Evolutionary conservation across 1,140 invertebrate species (phyloP).

Genomic region (Portunus trituberculatus): DNA sequence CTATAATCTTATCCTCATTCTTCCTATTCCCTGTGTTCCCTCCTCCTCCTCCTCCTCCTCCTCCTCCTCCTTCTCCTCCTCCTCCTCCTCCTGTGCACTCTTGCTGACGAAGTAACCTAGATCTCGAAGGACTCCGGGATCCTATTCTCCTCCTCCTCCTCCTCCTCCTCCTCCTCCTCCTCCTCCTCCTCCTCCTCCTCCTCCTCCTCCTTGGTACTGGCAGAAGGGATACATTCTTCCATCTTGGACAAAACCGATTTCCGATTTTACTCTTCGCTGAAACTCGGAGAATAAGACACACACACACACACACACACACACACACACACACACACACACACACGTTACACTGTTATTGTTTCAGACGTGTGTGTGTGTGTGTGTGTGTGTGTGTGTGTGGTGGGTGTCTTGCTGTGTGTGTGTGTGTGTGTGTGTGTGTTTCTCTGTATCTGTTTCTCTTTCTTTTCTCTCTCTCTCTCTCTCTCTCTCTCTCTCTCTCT

Average conservation of each 20-base stretch:
- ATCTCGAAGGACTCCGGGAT: background rate
- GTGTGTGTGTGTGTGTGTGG: background rate
- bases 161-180: slow-evolving; percentile 9
- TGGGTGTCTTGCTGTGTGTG: background rate
- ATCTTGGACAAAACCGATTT: background rate
- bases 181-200: background rate
- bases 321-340: slow-evolving; percentile 40
- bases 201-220: background rate
- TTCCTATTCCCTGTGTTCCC: background rate
- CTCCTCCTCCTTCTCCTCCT: background rate
- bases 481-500: no score
- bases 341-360: background rate
- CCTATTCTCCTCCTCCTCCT: background rate
- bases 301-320: slow-evolving; percentile 30
- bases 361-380: background rate
- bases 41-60: slow-evolving; percentile 11
- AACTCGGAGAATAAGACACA: background rate
- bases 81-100: background rate
- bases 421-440: background rate
- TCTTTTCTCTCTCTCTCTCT: no score
- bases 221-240: background rate
- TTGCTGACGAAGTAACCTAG: no score
- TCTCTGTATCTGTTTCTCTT: background rate
- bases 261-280: background rate
- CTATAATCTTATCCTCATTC: no score